These are phyloP conservation scores for Trochalopteron elliotii DNA, from an alignment of 2,113 vertebrate species.

Conservation along the genomic window DNA sequence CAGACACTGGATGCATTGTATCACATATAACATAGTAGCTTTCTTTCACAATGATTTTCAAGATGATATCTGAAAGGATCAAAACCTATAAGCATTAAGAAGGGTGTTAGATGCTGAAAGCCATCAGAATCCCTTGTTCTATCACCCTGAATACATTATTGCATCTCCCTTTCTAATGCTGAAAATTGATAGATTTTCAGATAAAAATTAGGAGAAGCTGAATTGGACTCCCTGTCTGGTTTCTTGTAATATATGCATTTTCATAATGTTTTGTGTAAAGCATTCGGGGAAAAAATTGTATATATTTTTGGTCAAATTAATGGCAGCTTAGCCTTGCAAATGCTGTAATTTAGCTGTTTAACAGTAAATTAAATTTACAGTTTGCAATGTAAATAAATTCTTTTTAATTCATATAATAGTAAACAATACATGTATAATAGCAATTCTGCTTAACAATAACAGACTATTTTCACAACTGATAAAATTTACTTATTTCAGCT, in stretches of 20 bases:
- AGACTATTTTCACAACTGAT: background rate
- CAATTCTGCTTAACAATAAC: slow-evolving; percentile 17
- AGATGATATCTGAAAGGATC: slow-evolving; percentile 53
- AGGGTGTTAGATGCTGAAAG: slow-evolving; percentile 42
- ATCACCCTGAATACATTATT: slow-evolving; percentile 47
- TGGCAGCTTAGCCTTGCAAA: slow-evolving; percentile 32
- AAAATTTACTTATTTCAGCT: slow-evolving; percentile 28
- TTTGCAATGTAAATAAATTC: slow-evolving; percentile 35
- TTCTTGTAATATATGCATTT: slow-evolving; percentile 8
- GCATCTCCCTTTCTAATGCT: slow-evolving; percentile 42
- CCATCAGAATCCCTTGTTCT: slow-evolving; percentile 49
- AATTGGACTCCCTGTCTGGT: background rate
- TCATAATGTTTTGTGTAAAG: slow-evolving; percentile 5
- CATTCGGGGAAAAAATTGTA: background rate
- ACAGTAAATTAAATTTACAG: slow-evolving; percentile 53
- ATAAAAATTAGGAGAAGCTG: slow-evolving; percentile 54
- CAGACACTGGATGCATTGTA: background rate
- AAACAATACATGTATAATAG: background rate
- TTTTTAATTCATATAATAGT: slow-evolving; percentile 33
- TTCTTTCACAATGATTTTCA: slow-evolving; percentile 35
- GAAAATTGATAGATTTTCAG: slow-evolving; percentile 56
- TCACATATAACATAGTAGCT: background rate
- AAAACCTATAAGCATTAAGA: slow-evolving; percentile 36
- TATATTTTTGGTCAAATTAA: slow-evolving; percentile 42
- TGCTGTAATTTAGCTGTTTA: slow-evolving; percentile 53